Percentiles rank a stretch among this genome's conserved stretches.
These are phyloP conservation scores for Ruditapes philippinarum DNA, from an alignment of 1,140 invertebrate species.

Conservation along the genomic window DNA sequence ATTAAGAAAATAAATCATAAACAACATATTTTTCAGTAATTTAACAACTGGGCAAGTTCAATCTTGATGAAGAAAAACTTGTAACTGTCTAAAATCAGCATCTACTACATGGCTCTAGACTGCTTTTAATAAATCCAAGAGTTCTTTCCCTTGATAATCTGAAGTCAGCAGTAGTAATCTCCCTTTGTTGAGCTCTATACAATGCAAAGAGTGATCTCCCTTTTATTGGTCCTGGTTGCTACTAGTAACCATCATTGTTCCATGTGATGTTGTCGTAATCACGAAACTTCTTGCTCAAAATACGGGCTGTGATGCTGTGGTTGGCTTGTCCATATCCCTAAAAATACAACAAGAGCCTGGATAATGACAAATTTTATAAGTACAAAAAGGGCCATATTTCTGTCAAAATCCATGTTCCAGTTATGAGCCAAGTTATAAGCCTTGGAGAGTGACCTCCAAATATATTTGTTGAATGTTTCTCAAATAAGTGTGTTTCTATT, in stretches of 20 bases:
- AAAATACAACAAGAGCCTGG: no score
- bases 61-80: background rate
- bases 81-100: background rate
- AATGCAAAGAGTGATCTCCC: constrained; percentile 44
- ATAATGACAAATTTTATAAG: no score
- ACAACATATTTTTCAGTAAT: background rate
- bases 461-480: no score
- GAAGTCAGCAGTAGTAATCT: constrained; percentile 34
- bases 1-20: background rate
- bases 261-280: constrained; percentile 91
- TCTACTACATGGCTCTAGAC: background rate
- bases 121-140: background rate
- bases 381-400: no score
- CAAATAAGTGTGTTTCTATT: no score
- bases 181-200: constrained; percentile 1
- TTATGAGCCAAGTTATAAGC: no score
- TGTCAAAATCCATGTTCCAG: no score
- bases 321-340: constrained; percentile 95
- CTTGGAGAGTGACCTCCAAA: no score
- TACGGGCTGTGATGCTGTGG: constrained; percentile 91
- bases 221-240: constrained; percentile 34
- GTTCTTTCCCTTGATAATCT: constrained; percentile 20
- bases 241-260: constrained; percentile 94
- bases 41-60: background rate
- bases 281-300: constrained; percentile 92